Conservation (phyloP, 2,113 vertebrate genomes). For the Cebidichthys violaceus region DNA sequence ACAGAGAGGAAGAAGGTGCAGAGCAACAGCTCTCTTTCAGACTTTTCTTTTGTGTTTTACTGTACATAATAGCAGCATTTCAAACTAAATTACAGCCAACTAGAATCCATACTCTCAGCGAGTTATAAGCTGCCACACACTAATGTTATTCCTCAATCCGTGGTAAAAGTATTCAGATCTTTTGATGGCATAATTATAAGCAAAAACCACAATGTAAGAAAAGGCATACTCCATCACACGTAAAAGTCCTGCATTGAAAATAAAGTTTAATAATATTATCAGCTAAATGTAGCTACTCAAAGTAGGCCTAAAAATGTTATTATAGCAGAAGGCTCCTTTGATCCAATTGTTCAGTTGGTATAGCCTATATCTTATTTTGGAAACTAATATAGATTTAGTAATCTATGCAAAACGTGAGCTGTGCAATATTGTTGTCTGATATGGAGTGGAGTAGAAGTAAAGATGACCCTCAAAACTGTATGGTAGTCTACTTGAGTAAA, state of each 20-base stretch:
- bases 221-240: neutral
- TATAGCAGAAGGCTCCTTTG: neutral
- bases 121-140: neutral
- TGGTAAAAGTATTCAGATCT: neutral
- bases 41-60: constrained; percentile 19
- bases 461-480: neutral
- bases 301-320: neutral
- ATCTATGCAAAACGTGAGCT: neutral
- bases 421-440: neutral
- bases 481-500: neutral
- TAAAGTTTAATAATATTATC: neutral
- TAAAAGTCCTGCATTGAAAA: neutral
- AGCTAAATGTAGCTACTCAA: neutral
- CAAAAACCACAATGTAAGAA: neutral
- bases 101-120: neutral
- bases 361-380: neutral
- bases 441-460: neutral
- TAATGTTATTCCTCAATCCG: neutral
- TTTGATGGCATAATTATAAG: neutral
- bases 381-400: neutral
- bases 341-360: neutral
- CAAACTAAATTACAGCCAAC: neutral
- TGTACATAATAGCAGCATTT: constrained; percentile 1
- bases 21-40: constrained; percentile 23
- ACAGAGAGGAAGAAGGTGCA: constrained; percentile 25